phyloP scores from a whole-genome alignment of 2,888 invertebrate genomes.

The Dryomyza anilis region DNA sequence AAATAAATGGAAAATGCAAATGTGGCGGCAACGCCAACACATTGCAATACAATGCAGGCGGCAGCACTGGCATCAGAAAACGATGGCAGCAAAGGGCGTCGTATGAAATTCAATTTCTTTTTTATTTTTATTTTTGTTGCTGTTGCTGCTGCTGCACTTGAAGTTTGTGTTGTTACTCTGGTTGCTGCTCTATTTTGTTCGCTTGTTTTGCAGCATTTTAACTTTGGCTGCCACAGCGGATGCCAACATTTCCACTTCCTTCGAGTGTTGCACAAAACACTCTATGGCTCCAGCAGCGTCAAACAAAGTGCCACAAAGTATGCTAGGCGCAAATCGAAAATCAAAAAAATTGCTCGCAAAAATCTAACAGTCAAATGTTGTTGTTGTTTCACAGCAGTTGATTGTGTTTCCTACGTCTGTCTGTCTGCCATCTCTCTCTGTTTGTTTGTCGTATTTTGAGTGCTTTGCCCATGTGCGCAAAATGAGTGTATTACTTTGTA shows the following conservation, averaged over 20 bases:
- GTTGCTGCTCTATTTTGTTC: neutral
- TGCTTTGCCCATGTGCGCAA: neutral
- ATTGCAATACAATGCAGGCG: too few species aligned
- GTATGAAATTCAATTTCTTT: too few species aligned
- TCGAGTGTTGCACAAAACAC: neutral
- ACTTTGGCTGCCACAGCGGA: neutral
- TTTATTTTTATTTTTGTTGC: too few species aligned
- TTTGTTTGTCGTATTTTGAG: neutral
- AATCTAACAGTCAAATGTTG: neutral
- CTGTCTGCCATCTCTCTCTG: neutral
- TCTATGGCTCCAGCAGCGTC: neutral
- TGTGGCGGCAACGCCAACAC: too few species aligned
- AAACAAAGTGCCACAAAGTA: conserved; percentile 1
- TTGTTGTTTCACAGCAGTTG: too few species aligned
- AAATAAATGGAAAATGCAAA: too few species aligned
- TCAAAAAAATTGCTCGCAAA: neutral
- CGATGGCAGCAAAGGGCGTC: too few species aligned
- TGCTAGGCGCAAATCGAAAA: neutral
- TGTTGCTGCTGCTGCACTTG: too few species aligned
- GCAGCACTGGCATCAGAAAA: too few species aligned
- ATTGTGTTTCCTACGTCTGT: too few species aligned
- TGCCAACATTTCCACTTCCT: neutral
- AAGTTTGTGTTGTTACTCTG: neutral
- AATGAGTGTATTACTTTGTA: neutral
- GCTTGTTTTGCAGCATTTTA: neutral